Conservation (phyloP, 1,140 invertebrate species). For the honey bee (Apis mellifera) region DNA sequence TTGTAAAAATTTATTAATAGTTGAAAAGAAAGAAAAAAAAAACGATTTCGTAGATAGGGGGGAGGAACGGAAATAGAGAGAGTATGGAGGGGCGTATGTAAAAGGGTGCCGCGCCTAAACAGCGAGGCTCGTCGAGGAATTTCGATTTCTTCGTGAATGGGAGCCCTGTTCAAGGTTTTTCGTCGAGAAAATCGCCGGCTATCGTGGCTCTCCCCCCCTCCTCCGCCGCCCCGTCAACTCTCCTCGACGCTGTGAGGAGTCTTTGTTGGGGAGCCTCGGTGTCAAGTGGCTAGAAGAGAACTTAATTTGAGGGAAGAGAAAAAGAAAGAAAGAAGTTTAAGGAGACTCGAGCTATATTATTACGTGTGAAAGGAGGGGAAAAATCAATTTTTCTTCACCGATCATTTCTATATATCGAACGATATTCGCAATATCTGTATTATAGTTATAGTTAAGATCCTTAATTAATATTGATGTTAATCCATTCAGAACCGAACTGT, state of each 20-base stretch:
- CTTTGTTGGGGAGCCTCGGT: constrained; percentile 18
- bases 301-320: not conserved
- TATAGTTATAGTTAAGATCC: no score
- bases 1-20: no score
- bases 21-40: no score
- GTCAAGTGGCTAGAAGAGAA: not conserved
- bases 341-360: not conserved
- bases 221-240: not conserved
- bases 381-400: no score
- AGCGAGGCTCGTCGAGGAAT: constrained; percentile 39
- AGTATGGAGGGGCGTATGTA: constrained; percentile 10
- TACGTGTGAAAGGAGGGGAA: not conserved
- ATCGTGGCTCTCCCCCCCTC: not conserved
- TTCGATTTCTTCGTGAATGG: constrained; percentile 71
- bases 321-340: not conserved
- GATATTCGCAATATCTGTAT: no score
- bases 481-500: no score
- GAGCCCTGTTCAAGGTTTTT: constrained; percentile 64
- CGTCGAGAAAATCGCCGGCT: constrained; percentile 45
- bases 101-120: constrained; percentile 44
- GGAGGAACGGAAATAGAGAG: constrained; percentile 4
- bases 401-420: no score
- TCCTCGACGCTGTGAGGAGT: not conserved
- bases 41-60: not conserved
- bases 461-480: no score